Percentiles rank a stretch among this genome's conserved stretches.
Conservation (phyloP, 2,888 invertebrate genomes). For the Apoda limacodes region DNA sequence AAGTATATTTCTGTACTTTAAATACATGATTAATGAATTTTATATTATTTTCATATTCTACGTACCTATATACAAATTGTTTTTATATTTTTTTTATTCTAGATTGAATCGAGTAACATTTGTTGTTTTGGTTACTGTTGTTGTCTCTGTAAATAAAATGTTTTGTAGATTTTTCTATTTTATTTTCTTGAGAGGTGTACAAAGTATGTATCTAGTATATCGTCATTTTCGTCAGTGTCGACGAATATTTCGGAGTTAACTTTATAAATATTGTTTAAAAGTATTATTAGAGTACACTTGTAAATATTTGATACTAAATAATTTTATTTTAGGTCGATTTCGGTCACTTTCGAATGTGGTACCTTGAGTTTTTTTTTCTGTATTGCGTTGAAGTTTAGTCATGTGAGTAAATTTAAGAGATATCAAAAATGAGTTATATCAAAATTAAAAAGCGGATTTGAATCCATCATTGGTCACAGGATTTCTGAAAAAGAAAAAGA, state of each 20-base stretch:
- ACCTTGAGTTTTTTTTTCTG: no score
- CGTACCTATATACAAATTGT: no score
- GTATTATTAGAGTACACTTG: slow-evolving; percentile 66
- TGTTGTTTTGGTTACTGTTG: slow-evolving; percentile 55
- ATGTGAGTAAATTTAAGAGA: no score
- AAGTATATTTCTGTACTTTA: no score
- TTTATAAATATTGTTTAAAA: slow-evolving; percentile 67
- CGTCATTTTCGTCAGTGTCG: slow-evolving; percentile 39
- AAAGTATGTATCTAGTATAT: slow-evolving; percentile 57
- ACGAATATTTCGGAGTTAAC: slow-evolving; percentile 37
- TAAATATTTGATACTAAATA: slow-evolving; percentile 56
- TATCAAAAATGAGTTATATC: no score
- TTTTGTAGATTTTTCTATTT: slow-evolving; percentile 65
- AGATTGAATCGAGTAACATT: slow-evolving; percentile 9
- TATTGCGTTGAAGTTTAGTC: slow-evolving; percentile 7
- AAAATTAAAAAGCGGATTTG: no score
- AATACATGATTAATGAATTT: no score
- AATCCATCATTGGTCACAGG: no score
- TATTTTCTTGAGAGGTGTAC: slow-evolving; percentile 59
- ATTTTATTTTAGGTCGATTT: slow-evolving; percentile 37
- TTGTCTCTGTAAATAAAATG: slow-evolving; percentile 60
- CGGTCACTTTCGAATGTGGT: slow-evolving; percentile 18
- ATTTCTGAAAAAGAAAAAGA: no score
- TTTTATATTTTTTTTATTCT: no score
- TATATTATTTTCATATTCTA: no score